These are phyloP conservation scores for Drosophila neoperkinsi DNA, from an alignment of 2,888 invertebrate species.

Conservation along the genomic window DNA sequence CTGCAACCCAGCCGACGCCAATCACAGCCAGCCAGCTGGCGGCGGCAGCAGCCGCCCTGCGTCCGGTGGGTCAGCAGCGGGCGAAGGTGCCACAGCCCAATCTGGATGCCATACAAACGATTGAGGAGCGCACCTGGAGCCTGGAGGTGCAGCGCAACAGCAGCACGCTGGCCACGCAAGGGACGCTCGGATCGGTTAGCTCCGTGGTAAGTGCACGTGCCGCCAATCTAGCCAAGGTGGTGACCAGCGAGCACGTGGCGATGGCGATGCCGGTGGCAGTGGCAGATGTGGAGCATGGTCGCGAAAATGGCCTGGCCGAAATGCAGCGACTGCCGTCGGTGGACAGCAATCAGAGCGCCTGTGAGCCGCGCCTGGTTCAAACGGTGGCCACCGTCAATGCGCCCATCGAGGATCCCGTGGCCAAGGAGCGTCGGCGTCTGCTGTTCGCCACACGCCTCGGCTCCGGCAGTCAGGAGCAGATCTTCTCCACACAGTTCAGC, in stretches of 20 bases:
- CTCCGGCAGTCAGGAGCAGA: constrained; percentile 88
- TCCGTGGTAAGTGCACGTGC: constrained; percentile 82
- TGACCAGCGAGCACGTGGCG: constrained; percentile 61
- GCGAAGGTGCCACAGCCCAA: constrained; percentile 66
- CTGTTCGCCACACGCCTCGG: constrained; percentile 90
- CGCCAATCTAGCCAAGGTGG: constrained; percentile 70
- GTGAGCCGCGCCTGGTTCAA: constrained; percentile 72
- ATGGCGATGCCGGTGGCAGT: not conserved
- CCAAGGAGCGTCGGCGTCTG: constrained; percentile 85
- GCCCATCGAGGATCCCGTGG: constrained; percentile 69
- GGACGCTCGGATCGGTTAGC: constrained; percentile 84
- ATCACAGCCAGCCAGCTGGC: constrained; percentile 76
- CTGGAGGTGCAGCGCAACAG: constrained; percentile 83
- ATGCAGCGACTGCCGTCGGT: constrained; percentile 80
- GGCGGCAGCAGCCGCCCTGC: constrained; percentile 75
- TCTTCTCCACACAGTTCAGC: constrained; percentile 89
- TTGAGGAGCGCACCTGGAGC: constrained; percentile 84
- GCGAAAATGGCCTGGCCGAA: constrained; percentile 79
- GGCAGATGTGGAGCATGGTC: constrained; percentile 44
- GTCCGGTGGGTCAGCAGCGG: constrained; percentile 57
- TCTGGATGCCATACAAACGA: constrained; percentile 87
- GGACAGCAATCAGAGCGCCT: constrained; percentile 75
- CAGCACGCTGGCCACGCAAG: constrained; percentile 86
- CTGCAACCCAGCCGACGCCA: constrained; percentile 53
- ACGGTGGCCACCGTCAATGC: constrained; percentile 80